Evolutionary conservation across 2,888 invertebrate species (phyloP).

Genomic region (Sminthurides aquaticus): DNA sequence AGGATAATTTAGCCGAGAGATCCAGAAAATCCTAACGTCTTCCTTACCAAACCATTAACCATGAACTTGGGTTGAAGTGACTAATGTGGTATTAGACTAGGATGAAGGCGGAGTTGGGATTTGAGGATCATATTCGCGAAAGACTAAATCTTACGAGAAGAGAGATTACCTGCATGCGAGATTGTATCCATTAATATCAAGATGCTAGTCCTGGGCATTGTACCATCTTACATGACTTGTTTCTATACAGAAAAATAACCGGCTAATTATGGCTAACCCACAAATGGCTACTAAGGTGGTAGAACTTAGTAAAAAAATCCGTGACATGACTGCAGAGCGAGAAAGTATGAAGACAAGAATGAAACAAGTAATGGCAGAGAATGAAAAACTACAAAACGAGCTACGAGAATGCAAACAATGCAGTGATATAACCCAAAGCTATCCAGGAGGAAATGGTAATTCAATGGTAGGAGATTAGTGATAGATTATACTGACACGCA

Average conservation of each 20-base stretch:
- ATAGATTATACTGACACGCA: neutral
- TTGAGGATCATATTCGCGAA: too few relatives aligned
- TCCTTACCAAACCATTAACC: too few relatives aligned
- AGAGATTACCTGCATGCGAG: too few relatives aligned
- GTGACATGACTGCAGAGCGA: slow-evolving; percentile 52
- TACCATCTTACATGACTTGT: too few relatives aligned
- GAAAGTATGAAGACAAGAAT: slow-evolving; percentile 53
- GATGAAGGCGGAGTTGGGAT: too few relatives aligned
- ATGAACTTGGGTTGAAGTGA: too few relatives aligned
- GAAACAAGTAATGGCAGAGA: slow-evolving; percentile 52
- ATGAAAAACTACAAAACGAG: slow-evolving; percentile 18
- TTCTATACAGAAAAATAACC: neutral
- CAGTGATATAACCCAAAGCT: neutral
- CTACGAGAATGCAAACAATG: slow-evolving; percentile 1
- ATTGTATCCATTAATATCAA: too few relatives aligned
- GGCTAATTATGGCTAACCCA: neutral
- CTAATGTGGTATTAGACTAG: too few relatives aligned
- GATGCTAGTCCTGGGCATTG: too few relatives aligned
- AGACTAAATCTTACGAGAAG: too few relatives aligned
- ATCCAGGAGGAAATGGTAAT: slow-evolving; percentile 5
- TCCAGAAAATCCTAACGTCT: too few relatives aligned
- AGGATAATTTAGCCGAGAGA: too few relatives aligned
- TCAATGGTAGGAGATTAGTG: neutral
- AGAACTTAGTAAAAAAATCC: slow-evolving; percentile 59
- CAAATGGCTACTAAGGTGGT: slow-evolving; percentile 54